Evolutionary conservation across 2,888 invertebrate species (phyloP), one percentile per base, ranked within the genome.

Genomic region (Galerucella calmariensis): DNA sequence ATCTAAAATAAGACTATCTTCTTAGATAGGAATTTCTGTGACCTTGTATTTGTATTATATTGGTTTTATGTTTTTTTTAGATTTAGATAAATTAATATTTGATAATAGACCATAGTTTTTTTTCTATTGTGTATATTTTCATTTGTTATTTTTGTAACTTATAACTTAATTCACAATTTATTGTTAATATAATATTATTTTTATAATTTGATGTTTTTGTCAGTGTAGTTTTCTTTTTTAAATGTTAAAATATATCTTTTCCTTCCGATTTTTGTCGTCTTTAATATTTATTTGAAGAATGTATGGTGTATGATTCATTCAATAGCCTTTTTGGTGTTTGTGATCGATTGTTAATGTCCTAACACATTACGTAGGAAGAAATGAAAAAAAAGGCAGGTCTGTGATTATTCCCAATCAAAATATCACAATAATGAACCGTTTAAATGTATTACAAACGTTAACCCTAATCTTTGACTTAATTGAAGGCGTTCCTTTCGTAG

Each of bases 41-140:
- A 87, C 84, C 85, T 85, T 86, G 84, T 86, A 86, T 85, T 85
- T 87, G 86, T 87, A 87, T 86, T 86, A 87, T 86, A 86, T 85
- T 85, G 87, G 87, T 87, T 88, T 88, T 87, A 87, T 87, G 86
- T 87, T 87, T 65, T 35, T 35, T 56, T 85, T 87, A 87, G 86
- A 83, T 82, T 83, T 86, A 86, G 86, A 85, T 82, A 84, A 84
- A 85, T 85, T 85, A 85, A 87, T 86, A 85, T 84, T 20, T 65
- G 63, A 84, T 84, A 83, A 83, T 86, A 86, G 85, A 84, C 81
- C 79, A 82, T 85, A 84, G 83, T n/a, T 84, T 85, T 84, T 56
- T 56, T 85, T 82, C 81, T 81, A 79, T 79, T 81, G 82, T 82
- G 80, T 82, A 81, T 82, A 81, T 81, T 82, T 81, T 82, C 79